Evolutionary conservation across 2,113 vertebrate species (phyloP).

Genomic region (Emydocephalus ijimae): DNA sequence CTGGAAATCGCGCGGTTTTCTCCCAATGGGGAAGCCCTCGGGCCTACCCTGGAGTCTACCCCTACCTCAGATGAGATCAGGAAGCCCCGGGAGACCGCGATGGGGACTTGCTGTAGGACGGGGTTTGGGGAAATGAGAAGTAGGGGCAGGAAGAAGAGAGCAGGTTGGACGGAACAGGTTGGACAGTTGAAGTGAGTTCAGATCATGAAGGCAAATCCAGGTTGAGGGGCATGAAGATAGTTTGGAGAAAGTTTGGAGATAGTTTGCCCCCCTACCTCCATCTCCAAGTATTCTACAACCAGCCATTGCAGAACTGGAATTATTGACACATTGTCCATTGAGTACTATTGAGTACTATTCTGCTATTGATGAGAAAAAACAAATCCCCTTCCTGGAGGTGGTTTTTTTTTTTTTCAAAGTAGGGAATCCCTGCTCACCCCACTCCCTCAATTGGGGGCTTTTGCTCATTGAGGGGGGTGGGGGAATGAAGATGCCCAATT

Average conservation of each 20-base stretch:
- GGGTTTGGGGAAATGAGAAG: neutral
- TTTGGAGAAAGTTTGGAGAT: neutral
- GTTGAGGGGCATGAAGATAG: neutral
- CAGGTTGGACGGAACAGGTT: neutral
- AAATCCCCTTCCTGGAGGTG: neutral
- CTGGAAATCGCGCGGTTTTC: neutral
- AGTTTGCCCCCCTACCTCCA: neutral
- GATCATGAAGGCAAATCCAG: neutral
- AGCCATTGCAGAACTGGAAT: neutral
- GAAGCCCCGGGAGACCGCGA: neutral
- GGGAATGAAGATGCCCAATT: neutral
- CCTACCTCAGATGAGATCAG: neutral
- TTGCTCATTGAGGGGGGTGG: neutral
- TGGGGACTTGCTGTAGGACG: neutral
- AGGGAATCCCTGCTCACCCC: neutral
- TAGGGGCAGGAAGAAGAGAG: too few relatives aligned
- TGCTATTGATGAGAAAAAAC: neutral
- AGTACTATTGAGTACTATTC: neutral
- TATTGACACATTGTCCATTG: neutral
- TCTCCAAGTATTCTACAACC: neutral
- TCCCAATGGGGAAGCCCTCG: neutral
- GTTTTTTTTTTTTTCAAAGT: neutral
- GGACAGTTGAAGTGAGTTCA: neutral
- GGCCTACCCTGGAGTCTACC: neutral
- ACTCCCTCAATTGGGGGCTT: neutral